Conservation (phyloP, 2,888 invertebrate species). For the Sturmia bella region DNA sequence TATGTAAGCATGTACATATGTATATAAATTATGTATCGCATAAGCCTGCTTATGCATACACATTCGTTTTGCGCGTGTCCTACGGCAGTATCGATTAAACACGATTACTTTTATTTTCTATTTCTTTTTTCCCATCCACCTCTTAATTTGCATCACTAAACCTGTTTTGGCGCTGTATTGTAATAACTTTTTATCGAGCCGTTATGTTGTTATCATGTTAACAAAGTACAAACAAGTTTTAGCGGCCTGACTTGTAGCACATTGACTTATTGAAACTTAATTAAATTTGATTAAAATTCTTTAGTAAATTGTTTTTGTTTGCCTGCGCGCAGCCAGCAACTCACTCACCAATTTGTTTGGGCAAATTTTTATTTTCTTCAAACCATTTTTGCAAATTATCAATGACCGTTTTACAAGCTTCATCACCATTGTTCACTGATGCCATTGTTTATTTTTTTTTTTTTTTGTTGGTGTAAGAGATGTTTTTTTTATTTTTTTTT, state of each 20-base stretch:
- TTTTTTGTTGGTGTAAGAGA: background rate
- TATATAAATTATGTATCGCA: too few species aligned
- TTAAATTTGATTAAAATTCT: background rate
- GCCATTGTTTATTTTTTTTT: slow-evolving; percentile 46
- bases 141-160: slow-evolving; percentile 37
- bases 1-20: too few species aligned
- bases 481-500: too few species aligned
- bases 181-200: background rate
- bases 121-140: slow-evolving; percentile 41
- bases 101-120: slow-evolving; percentile 35
- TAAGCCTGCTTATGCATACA: background rate
- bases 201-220: slow-evolving; percentile 8
- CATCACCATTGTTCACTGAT: slow-evolving; percentile 22
- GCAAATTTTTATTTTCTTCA: slow-evolving; percentile 74
- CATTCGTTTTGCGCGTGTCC: background rate
- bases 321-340: background rate
- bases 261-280: background rate
- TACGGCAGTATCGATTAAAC: slow-evolving; percentile 36
- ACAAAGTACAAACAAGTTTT: slow-evolving; percentile 20
- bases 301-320: slow-evolving; percentile 1
- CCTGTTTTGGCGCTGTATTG: slow-evolving; percentile 36
- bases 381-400: slow-evolving; percentile 77
- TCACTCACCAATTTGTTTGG: slow-evolving; percentile 76
- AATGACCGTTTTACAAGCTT: slow-evolving; percentile 71
- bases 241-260: background rate